Base-by-base conservation (phyloP, 2,797 vertebrate species). In the Halcyon smyrnensis region DNA sequence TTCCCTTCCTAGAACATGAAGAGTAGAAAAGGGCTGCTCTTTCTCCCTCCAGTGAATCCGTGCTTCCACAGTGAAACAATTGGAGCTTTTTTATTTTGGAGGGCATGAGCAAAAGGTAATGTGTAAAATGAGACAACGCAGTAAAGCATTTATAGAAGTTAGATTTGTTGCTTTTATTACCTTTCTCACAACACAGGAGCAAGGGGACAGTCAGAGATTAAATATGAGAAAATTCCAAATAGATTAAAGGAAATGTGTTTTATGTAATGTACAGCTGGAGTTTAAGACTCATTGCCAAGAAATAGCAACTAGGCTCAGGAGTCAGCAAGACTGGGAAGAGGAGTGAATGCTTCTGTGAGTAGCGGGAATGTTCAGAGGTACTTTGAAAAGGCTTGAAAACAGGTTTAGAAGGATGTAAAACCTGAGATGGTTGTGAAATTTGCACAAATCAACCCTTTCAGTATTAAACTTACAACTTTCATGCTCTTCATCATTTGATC, bases 231-330 rank as follows among this genome's bases (percentile, higher is more conserved):
- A 93, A 92, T 84, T 80, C 56, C 78, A 97, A 83, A 65, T 1
- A 87, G 79, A 91, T 75, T 46, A 92, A 93, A 93, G 64, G 86
- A 94, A 91, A 84, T 57, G 9, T 13, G 37, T 60, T 94, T 95
- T 89, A 54, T 69, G 63, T 83, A 25, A 65, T 9, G 8, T 87
- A 87, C 68, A 89, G 87, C 89, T 96, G 87, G 57, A 92, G 6
- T 34, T 32, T 64, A 37, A 84, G 46, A 62, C 37, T 90, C 45
- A 11, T 65, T 95, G 81, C 84, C 86, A 84, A 89, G 36, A 90
- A 78, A 23, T 11, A 59, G 25, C 70, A 79, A 19, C 25, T 14
- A 45, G 64, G 36, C 51, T 92, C 28, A 45, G 71, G 53, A 93
- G 25, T 14, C 4, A 74, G 56, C 3, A 37, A 85, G 78, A 46